phyloP scores from a whole-genome alignment of 2,797 vertebrate genomes.

The Hephaestus fuliginosus region DNA sequence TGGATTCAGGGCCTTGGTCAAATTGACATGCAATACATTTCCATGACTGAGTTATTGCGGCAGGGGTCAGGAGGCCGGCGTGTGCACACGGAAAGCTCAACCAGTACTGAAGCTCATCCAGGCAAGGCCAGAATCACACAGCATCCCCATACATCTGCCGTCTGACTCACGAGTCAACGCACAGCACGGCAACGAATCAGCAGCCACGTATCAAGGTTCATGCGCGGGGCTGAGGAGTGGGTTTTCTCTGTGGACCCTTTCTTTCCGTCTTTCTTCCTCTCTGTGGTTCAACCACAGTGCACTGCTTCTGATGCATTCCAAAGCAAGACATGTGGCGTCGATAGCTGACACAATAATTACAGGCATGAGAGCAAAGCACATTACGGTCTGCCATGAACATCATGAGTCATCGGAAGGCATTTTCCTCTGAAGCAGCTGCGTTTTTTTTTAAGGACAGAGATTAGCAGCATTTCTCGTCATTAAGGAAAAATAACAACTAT shows the following conservation, averaged over 20 bases:
- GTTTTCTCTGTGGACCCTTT: background rate
- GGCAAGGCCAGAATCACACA: conserved; percentile 20
- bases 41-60: conserved; percentile 31
- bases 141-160: conserved; percentile 20
- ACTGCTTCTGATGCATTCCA: background rate
- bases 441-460: conserved; percentile 30
- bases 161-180: conserved; percentile 37
- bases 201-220: conserved; percentile 9
- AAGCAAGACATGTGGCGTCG: background rate
- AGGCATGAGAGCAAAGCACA: conserved; percentile 34
- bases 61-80: conserved; percentile 21
- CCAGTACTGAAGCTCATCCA: background rate
- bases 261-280: background rate
- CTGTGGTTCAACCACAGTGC: conserved; percentile 41
- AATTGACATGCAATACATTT: conserved; percentile 48
- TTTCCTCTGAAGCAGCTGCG: conserved; percentile 15
- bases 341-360: conserved; percentile 42
- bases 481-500: conserved; percentile 16
- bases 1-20: conserved; percentile 32
- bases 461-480: conserved; percentile 14
- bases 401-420: conserved; percentile 31
- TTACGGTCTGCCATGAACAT: conserved; percentile 11
- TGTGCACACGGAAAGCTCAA: conserved; percentile 16
- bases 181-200: conserved; percentile 28
- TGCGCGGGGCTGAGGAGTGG: background rate